Evolutionary conservation across 2,797 vertebrate genomes (phyloP), one percentile per base, ranked within the genome.

Genomic region (Paedocypris micromegethes): DNA sequence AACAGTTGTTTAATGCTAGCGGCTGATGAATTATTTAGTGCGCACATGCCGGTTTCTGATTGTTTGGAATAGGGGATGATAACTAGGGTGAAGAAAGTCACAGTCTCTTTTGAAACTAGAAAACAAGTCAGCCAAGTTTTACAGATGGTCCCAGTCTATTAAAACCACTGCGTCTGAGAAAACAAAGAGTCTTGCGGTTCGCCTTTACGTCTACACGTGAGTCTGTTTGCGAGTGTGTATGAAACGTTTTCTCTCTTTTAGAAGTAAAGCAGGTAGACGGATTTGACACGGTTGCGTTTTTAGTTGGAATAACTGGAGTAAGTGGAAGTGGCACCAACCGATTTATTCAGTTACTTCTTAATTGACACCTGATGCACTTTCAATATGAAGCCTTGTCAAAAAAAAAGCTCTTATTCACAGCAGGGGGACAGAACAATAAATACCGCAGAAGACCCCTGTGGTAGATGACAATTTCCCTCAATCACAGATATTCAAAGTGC

Each of bases 1-100:
- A 98, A 96, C 95, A 98, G 95, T 96, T 98, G 95, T 95, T 96
- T 97, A 97, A 97, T 98, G 95, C 93, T 96, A 95, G 93, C 90
- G 91, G 91, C 89, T 87, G 86, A 92, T 98, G 92, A 98, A 99
- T 98, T 95, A 98, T 99, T 98, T 92, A 99, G 93, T 85, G 88
- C 87, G 84, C 88, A 85, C 83, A 84, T 89, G 92, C 89, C 91
- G 90, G 91, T 92, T 92, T 91, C 90, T 90, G 90, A 92, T 90
- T 90, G 88, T 91, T 92, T 90, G 90, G 93, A 93, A 93, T 87
- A 88, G 77, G 88, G 87, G 72, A 73, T 79, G 83, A 79, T 85
- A 85, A 88, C 80, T 80, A 78, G 83, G 83, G 81, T 80, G 80
- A 83, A 70, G 65, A 72, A 83, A 71, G 80, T 75, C 71, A 75